Conservation (phyloP, 1,140 invertebrate species). For the Eupristina koningsbergeri region DNA sequence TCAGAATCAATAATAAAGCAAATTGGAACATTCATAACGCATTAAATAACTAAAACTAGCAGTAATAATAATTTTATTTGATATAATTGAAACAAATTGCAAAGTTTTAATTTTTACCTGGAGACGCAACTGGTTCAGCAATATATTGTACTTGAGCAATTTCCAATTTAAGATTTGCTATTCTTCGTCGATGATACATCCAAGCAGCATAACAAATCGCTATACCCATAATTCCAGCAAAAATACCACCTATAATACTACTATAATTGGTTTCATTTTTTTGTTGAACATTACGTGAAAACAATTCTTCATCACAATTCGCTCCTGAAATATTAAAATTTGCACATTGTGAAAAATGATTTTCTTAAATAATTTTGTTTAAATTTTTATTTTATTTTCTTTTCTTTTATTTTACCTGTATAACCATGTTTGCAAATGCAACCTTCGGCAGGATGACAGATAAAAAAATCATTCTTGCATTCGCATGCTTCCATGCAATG, state of each 20-base stretch:
- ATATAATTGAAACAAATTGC: neutral
- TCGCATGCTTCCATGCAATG: slow-evolving; percentile 88
- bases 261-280: slow-evolving; percentile 68
- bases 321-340: slow-evolving; percentile 61
- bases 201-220: slow-evolving; percentile 77
- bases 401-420: slow-evolving; percentile 72
- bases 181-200: slow-evolving; percentile 84
- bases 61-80: too few species aligned
- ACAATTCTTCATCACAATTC: slow-evolving; percentile 72
- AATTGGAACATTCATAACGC: too few species aligned
- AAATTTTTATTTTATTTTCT: too few species aligned
- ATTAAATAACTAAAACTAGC: too few species aligned
- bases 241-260: slow-evolving; percentile 78
- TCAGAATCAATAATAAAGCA: too few species aligned
- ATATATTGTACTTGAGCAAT: slow-evolving; percentile 91
- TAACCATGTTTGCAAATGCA: slow-evolving; percentile 87
- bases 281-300: slow-evolving; percentile 65
- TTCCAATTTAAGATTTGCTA: slow-evolving; percentile 87
- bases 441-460: slow-evolving; percentile 86
- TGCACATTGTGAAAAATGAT: too few species aligned
- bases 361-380: too few species aligned
- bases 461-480: slow-evolving; percentile 82
- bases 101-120: slow-evolving; percentile 70
- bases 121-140: slow-evolving; percentile 80
- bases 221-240: slow-evolving; percentile 80